Base-by-base conservation (phyloP, 1,140 invertebrate genomes). In the Mercenaria mercenaria region DNA sequence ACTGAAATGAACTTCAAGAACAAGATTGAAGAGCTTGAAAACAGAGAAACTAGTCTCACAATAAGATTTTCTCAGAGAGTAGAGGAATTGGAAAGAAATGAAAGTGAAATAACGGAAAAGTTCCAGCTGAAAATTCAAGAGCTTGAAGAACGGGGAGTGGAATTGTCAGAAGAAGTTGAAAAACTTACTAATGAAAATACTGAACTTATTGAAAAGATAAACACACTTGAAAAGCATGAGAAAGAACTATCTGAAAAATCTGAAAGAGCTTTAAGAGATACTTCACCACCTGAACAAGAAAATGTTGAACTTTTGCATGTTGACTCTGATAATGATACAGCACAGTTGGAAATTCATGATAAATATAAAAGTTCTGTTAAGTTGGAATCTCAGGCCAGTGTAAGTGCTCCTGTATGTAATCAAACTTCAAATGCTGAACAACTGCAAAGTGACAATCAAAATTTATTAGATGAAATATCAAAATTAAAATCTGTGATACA, bases 71-170 rank as follows among this genome's bases (percentile, higher is more conserved):
- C 69, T 29, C 56, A 83, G 18, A 88, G 92, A 47, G 91, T 93
- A 11, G 76, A 91, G 76, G 93, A 92, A 81, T 72, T 93, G n/a
- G 93, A 93, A 72, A 89, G 91, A 88, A 89, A 88, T 64, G 92
- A 93, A 77, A 91, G 90, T 23, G 91, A 92, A 77, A 61, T 90
- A 59, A 77, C 81, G 4, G 91, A 93, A 59, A 92, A 90, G 67
- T 88, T 92, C 8, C 32, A 81, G 6, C 67, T 50, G 6, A 88
- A 80, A 79, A 83, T 93, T 15, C 34, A 90, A 37, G 88, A 94
- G 56, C 64, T 92, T 26, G 91, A 92, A 88, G 90, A 91, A 26
- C 84, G 88, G 34, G 93, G 94, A 83, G 81, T 91, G 39, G 91
- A 94, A 90, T 88, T 94, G 47, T 76, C 83, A 61, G 90, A 93